Conservation (phyloP, 2,113 vertebrate genomes). For the Xyliphius kryptos region DNA sequence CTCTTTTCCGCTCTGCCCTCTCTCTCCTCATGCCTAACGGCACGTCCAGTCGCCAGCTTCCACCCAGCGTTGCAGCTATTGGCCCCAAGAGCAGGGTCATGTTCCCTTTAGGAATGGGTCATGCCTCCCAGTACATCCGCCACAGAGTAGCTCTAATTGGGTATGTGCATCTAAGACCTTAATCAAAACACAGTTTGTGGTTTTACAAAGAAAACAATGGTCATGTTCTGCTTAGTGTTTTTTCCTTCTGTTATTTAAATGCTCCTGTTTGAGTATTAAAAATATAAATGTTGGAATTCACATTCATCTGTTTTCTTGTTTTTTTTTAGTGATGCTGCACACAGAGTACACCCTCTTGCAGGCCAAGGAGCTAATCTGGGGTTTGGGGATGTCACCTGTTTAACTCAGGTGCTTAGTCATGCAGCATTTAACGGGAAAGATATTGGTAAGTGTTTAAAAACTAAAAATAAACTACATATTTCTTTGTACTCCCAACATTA, state of each 20-base stretch:
- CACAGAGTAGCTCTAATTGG: constrained; percentile 86
- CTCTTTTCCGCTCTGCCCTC: constrained; percentile 71
- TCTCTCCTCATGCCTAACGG: constrained; percentile 77
- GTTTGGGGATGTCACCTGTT: constrained; percentile 84
- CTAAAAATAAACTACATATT: too few relatives aligned
- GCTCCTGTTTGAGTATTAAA: too few relatives aligned
- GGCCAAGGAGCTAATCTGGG: constrained; percentile 97
- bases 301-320: constrained; percentile 30
- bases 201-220: background rate
- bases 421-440: constrained; percentile 89
- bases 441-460: constrained; percentile 73
- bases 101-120: constrained; percentile 88
- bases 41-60: constrained; percentile 81
- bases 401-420: constrained; percentile 77
- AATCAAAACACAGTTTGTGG: background rate
- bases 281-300: too few relatives aligned
- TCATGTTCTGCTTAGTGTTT: too few relatives aligned
- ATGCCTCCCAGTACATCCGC: constrained; percentile 84
- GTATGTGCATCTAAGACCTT: constrained; percentile 59
- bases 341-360: constrained; percentile 92
- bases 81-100: constrained; percentile 75
- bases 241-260: too few relatives aligned
- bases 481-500: too few relatives aligned
- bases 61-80: constrained; percentile 81
- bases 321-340: constrained; percentile 84